Evolutionary conservation across 1,140 invertebrate genomes (phyloP).

Genomic region (Scaptomyza montana): DNA sequence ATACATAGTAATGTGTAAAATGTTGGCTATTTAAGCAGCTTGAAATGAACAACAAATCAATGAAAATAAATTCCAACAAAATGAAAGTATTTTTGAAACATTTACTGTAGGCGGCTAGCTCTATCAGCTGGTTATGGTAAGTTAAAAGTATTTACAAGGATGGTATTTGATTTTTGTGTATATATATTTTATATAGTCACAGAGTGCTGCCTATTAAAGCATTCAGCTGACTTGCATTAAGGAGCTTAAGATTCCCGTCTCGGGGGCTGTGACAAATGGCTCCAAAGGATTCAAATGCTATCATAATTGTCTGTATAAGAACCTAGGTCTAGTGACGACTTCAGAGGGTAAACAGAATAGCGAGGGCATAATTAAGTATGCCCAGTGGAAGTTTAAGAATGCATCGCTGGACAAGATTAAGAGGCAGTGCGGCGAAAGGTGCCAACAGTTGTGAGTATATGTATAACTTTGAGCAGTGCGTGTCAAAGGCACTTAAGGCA

Average conservation of each 20-base stretch:
- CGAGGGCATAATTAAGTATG: slow-evolving; percentile 49
- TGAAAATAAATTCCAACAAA: slow-evolving; percentile 2
- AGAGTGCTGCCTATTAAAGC: slow-evolving; percentile 40
- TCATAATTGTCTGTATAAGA: slow-evolving; percentile 68
- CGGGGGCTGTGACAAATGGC: slow-evolving; percentile 50
- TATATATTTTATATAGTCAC: too few species aligned
- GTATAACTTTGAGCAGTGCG: slow-evolving; percentile 54
- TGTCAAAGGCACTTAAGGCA: slow-evolving; percentile 48
- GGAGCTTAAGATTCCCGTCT: slow-evolving; percentile 52
- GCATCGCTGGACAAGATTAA: slow-evolving; percentile 52
- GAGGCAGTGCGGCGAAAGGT: slow-evolving; percentile 13
- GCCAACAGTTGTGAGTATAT: slow-evolving; percentile 44
- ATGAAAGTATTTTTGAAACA: slow-evolving; percentile 44
- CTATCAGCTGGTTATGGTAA: slow-evolving; percentile 30
- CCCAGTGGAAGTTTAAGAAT: slow-evolving; percentile 45
- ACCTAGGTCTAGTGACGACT: slow-evolving; percentile 48
- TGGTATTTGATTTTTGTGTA: not conserved
- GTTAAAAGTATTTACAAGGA: not conserved
- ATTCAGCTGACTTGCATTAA: slow-evolving; percentile 65
- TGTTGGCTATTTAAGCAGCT: not conserved
- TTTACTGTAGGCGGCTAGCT: slow-evolving; percentile 30
- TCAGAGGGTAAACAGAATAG: slow-evolving; percentile 40
- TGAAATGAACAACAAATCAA: not conserved
- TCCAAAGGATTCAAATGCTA: slow-evolving; percentile 60
- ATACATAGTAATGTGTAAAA: not conserved